A percentile compares a stretch with the other conserved stretches of the same genome.
These are phyloP conservation scores for Diorhabda sublineata DNA, from an alignment of 1,140 invertebrate genomes.

Conservation along the genomic window DNA sequence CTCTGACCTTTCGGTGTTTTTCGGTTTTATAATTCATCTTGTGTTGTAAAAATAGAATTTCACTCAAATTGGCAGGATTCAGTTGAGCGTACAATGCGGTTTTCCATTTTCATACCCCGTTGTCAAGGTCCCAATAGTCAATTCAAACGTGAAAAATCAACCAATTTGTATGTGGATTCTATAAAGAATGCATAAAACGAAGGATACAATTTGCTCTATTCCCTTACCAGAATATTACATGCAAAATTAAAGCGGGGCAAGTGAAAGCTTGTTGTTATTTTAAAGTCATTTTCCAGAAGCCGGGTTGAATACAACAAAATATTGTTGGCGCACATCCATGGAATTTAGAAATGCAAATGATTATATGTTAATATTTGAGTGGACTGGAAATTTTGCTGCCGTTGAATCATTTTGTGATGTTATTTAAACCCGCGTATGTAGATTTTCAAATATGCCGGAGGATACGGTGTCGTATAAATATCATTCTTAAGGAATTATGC, in stretches of 20 bases:
- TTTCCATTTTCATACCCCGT: background rate
- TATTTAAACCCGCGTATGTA: no score
- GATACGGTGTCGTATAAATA: no score
- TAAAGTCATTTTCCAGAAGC: background rate
- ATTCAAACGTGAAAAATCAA: background rate
- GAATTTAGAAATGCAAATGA: background rate
- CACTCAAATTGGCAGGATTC: background rate
- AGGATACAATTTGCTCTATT: background rate
- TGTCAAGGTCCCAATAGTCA: background rate
- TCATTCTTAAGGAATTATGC: no score
- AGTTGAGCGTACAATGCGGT: background rate
- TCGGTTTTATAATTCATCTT: no score
- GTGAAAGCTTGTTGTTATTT: background rate
- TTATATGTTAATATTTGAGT: background rate
- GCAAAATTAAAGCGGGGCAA: background rate
- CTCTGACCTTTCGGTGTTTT: no score
- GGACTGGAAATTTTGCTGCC: background rate
- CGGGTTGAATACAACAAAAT: background rate
- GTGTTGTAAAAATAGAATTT: no score
- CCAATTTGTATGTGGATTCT: background rate
- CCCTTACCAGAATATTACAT: slow-evolving; percentile 2
- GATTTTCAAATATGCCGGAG: no score
- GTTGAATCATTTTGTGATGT: background rate
- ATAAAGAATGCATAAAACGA: slow-evolving; percentile 3
- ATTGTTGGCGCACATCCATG: background rate